Base-by-base conservation (phyloP, 2,113 vertebrate species). In the Amazona vittata region DNA sequence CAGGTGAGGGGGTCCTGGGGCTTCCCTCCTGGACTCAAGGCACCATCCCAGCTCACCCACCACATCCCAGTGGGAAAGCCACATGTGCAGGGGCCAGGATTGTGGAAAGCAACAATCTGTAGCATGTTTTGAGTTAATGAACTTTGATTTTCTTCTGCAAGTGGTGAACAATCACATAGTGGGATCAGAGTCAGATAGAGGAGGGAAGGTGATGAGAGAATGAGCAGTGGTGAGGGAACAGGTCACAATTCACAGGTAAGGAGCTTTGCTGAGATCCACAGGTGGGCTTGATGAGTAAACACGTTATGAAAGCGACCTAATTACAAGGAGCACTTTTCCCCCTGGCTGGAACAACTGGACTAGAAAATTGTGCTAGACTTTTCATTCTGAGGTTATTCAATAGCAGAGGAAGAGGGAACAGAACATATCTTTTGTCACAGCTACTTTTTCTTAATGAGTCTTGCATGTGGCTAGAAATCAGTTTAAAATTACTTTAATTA, bases 291-390 rank as follows among this genome's bases (percentile, higher is more conserved):
- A 39, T 55, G 59, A 85, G 47, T 25, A 64, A 76, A 85, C 79
- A 24, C 13, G 50, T 94, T 95, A 94, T 52, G 92, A 95, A 96
- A 94, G 84, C 19, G 82, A 25, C 81, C 94, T 94, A 90, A 95
- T 97, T 95, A 86, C 9, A 50, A 39, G 0, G 9, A 93, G 81
- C 67, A 46, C 43, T 63, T 92, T 94, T 49, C 35, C 65, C 73
- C 62, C 59, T 2, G 63, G 69, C 70, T 93, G 86, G 84, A 94
- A 53, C 91, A 91, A 79, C 57, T 59, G 91, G 77, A 73, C 74
- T 87, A 95, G 96, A 95, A 97, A 96, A 97, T 93, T 86, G 71
- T 59, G 68, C 52, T 79, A 63, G 93, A 69, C 81, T 93, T 74
- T 91, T 89, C 74, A 65, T 79, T 95, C 78, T 43, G 70, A 83